A percentile compares a stretch with the other conserved stretches of the same genome.
These are phyloP conservation scores for Propsilocerus akamusi DNA, from an alignment of 1,140 invertebrate species.

Conservation along the genomic window DNA sequence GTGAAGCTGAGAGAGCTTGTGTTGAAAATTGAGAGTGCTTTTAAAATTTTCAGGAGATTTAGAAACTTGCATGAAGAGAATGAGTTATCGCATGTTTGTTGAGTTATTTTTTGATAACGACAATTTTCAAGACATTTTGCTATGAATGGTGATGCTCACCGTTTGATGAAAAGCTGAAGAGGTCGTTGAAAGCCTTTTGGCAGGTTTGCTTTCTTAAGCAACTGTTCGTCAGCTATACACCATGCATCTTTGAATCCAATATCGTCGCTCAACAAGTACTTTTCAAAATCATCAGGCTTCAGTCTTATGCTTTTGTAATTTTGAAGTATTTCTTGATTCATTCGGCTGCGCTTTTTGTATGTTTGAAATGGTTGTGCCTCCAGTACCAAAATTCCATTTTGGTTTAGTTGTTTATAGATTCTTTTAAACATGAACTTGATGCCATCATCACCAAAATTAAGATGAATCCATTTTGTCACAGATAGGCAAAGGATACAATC, in stretches of 20 bases:
- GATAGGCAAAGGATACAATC: conserved; percentile 89
- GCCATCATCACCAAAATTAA: conserved; percentile 93
- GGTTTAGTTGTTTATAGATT: conserved; percentile 71
- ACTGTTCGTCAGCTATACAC: conserved; percentile 27
- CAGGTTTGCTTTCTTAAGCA: conserved; percentile 27
- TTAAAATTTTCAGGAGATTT: too few relatives aligned
- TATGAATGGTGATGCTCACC: too few relatives aligned
- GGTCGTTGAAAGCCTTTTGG: conserved; percentile 81
- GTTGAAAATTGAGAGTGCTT: too few relatives aligned
- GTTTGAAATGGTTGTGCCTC: conserved; percentile 87
- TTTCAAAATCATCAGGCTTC: conserved; percentile 69
- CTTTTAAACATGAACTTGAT: conserved; percentile 80
- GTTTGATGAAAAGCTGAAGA: conserved; percentile 55
- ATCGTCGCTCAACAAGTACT: conserved; percentile 67
- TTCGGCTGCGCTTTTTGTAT: conserved; percentile 70
- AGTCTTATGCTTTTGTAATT: conserved; percentile 73
- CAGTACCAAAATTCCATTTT: conserved; percentile 77
- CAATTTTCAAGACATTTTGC: too few relatives aligned
- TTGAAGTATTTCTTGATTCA: conserved; percentile 52
- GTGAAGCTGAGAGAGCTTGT: too few relatives aligned
- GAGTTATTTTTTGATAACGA: too few relatives aligned
- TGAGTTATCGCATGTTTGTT: too few relatives aligned
- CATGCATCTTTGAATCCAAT: conserved; percentile 78
- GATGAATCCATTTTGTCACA: conserved; percentile 95
- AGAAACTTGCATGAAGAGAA: too few relatives aligned